These are phyloP conservation scores for Kuschelorhynchus macadamiae DNA, from an alignment of 2,888 invertebrate genomes.

Conservation along the genomic window DNA sequence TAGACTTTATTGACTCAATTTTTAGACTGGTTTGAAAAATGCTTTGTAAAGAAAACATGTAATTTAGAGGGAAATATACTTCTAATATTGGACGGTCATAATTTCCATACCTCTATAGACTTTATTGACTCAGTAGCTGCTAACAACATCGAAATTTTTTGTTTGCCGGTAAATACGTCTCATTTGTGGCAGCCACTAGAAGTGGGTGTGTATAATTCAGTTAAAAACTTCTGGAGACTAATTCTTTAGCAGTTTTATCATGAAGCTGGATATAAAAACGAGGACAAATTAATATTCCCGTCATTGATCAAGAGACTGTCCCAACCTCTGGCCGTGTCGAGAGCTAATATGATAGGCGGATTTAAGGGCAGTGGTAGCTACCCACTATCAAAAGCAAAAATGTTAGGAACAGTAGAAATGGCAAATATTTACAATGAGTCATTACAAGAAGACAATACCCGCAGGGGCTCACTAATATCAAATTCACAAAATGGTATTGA, in stretches of 20 bases:
- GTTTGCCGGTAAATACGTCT: conserved; percentile 44
- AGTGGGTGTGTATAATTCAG: conserved; percentile 45
- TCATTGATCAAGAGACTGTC: background rate
- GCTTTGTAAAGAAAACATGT: conserved; percentile 34
- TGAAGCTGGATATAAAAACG: conserved; percentile 43
- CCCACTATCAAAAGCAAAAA: conserved; percentile 31
- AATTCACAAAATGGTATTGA: too few species aligned
- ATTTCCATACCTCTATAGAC: conserved; percentile 43
- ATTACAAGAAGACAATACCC: too few species aligned
- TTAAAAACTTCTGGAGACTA: conserved; percentile 13
- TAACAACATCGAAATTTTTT: conserved; percentile 48
- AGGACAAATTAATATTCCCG: conserved; percentile 21
- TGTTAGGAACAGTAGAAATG: conserved; percentile 9
- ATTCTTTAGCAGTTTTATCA: conserved; percentile 17
- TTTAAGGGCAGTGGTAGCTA: conserved; percentile 40
- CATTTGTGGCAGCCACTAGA: conserved; percentile 43
- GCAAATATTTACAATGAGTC: background rate
- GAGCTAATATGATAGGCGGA: conserved; percentile 38
- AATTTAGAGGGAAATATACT: conserved; percentile 36
- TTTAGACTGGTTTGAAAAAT: conserved; percentile 46
- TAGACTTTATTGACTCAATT: conserved; percentile 42
- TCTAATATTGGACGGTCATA: conserved; percentile 49
- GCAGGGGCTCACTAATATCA: too few species aligned
- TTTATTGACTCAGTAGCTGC: conserved; percentile 34
- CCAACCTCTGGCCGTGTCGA: conserved; percentile 30